phyloP scores from a whole-genome alignment of 2,113 vertebrate species.

The Parotia lawesii region DNA sequence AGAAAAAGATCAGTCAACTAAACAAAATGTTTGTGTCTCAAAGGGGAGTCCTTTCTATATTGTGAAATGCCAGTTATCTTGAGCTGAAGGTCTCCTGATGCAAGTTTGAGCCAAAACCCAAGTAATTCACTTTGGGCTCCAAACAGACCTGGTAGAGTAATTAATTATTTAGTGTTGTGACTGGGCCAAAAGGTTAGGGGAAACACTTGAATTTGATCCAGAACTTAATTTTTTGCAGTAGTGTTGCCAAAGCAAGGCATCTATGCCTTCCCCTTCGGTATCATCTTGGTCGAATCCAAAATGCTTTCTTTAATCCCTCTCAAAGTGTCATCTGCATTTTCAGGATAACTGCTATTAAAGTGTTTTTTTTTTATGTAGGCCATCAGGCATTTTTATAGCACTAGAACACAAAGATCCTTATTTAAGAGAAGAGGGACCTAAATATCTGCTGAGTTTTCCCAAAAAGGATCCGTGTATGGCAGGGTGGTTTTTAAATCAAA shows the following conservation, averaged over 20 bases:
- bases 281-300: neutral
- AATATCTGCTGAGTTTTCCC: neutral
- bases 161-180: neutral
- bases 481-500: neutral
- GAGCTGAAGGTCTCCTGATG: neutral
- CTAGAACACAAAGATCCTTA: neutral
- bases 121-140: neutral
- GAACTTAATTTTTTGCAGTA: neutral
- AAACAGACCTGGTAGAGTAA: neutral
- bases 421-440: neutral
- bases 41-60: neutral
- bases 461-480: neutral
- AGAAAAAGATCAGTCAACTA: neutral
- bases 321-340: neutral
- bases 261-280: neutral
- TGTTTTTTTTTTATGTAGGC: neutral
- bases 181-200: neutral
- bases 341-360: neutral
- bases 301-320: neutral
- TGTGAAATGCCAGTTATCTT: neutral
- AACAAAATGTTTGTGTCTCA: neutral
- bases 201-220: slow-evolving; percentile 14
- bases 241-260: neutral
- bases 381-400: neutral
- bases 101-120: neutral